Conservation (phyloP, 1,140 invertebrate species). For the Ladona fulva region DNA sequence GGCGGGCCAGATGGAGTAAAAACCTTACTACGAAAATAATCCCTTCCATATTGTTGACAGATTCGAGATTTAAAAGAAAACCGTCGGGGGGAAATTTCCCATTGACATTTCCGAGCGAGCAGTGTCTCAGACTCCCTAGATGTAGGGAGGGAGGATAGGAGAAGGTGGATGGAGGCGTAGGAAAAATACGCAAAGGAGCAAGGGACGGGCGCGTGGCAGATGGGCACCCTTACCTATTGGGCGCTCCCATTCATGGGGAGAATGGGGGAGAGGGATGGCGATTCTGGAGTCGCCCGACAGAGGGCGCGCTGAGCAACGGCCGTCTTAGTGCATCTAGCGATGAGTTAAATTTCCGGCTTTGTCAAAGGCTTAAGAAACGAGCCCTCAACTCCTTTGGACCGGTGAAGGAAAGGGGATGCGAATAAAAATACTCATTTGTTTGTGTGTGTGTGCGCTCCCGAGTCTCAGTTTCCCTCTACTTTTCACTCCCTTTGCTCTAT, state of each 20-base stretch:
- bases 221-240: too few relatives aligned
- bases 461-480: not conserved
- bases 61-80: too few relatives aligned
- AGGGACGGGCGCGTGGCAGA: too few relatives aligned
- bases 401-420: not conserved
- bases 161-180: too few relatives aligned
- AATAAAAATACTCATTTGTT: not conserved
- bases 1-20: too few relatives aligned
- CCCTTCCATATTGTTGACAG: too few relatives aligned
- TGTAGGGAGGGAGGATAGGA: too few relatives aligned
- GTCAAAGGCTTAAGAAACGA: not conserved
- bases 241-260: not conserved
- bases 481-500: not conserved
- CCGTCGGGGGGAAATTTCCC: too few relatives aligned
- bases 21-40: too few relatives aligned
- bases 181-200: too few relatives aligned
- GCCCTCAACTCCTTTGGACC: not conserved
- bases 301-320: not conserved
- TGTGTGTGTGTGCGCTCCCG: not conserved
- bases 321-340: not conserved
- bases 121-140: too few relatives aligned
- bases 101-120: too few relatives aligned
- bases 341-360: constrained; percentile 9
- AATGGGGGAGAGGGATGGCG: not conserved
- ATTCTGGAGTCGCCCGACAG: not conserved